Conservation (phyloP, 2,113 vertebrate genomes). For the Dendrocopos noguchii region DNA sequence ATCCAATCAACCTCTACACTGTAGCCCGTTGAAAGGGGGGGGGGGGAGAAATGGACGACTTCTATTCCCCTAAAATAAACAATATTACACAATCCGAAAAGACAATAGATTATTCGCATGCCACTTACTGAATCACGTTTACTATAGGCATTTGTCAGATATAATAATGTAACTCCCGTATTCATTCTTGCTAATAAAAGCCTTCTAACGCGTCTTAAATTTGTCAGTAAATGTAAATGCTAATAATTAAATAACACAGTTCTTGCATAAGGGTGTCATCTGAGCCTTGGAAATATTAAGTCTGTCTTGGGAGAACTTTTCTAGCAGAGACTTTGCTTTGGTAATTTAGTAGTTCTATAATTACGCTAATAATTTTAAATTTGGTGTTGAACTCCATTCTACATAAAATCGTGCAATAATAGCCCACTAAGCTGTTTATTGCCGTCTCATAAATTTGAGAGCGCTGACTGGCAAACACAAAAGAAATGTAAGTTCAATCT, state of each 20-base stretch:
- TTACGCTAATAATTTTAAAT: conserved; percentile 65
- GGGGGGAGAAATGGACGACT: neutral
- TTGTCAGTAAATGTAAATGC: conserved; percentile 52
- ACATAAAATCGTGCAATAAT: conserved; percentile 57
- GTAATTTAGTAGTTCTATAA: conserved; percentile 41
- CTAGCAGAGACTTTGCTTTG: conserved; percentile 30
- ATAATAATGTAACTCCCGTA: neutral
- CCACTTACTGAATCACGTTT: conserved; percentile 43
- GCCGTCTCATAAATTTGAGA: conserved; percentile 43
- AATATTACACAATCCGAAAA: neutral
- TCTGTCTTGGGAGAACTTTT: conserved; percentile 58
- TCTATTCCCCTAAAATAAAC: conserved; percentile 15
- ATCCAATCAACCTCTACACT: neutral
- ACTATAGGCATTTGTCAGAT: neutral
- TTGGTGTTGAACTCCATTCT: conserved; percentile 50
- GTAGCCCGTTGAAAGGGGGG: neutral
- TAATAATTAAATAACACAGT: conserved; percentile 54
- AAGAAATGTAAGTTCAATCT: conserved; percentile 26
- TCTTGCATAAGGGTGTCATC: conserved; percentile 29
- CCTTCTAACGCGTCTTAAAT: neutral
- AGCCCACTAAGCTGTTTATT: conserved; percentile 61
- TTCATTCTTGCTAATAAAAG: conserved; percentile 23
- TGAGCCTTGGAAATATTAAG: conserved; percentile 36
- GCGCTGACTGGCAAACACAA: conserved; percentile 50
- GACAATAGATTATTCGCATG: conserved; percentile 6